Conservation (phyloP, 2,888 invertebrate species). For the Drosophila mayaguana region DNA sequence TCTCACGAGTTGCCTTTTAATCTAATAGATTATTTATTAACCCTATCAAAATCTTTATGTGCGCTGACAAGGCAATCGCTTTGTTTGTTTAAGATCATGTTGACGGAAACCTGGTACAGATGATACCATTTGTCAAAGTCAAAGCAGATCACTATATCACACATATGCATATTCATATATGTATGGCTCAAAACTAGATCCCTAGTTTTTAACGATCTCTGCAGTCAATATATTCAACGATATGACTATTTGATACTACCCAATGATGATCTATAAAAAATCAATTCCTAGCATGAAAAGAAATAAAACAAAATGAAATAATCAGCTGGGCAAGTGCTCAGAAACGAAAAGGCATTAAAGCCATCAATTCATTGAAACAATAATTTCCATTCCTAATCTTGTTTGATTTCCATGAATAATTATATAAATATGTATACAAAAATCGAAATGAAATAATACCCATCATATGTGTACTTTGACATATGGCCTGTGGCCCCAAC, state of each 20-base stretch:
- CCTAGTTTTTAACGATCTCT: background rate
- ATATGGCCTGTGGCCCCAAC: constrained; percentile 35
- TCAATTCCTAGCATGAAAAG: no score
- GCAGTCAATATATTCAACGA: background rate
- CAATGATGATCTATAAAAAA: constrained; percentile 1
- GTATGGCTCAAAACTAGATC: background rate
- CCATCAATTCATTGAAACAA: background rate
- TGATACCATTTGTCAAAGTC: constrained; percentile 9
- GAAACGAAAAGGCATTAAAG: background rate
- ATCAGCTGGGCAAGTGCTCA: no score
- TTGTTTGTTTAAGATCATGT: background rate
- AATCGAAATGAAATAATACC: constrained; percentile 9
- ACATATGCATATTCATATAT: background rate
- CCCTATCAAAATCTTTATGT: constrained; percentile 7
- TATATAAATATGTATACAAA: constrained; percentile 20
- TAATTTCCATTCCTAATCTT: constrained; percentile 14
- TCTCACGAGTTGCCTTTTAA: background rate
- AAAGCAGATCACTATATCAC: constrained; percentile 4
- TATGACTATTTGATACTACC: background rate
- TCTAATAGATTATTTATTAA: constrained; percentile 10
- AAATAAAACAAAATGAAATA: no score
- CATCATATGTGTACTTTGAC: constrained; percentile 18
- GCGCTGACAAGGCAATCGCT: background rate
- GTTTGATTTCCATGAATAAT: constrained; percentile 29
- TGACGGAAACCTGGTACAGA: constrained; percentile 7